These are phyloP conservation scores for Thereva nobilitata DNA, from an alignment of 2,888 invertebrate species.

Conservation along the genomic window DNA sequence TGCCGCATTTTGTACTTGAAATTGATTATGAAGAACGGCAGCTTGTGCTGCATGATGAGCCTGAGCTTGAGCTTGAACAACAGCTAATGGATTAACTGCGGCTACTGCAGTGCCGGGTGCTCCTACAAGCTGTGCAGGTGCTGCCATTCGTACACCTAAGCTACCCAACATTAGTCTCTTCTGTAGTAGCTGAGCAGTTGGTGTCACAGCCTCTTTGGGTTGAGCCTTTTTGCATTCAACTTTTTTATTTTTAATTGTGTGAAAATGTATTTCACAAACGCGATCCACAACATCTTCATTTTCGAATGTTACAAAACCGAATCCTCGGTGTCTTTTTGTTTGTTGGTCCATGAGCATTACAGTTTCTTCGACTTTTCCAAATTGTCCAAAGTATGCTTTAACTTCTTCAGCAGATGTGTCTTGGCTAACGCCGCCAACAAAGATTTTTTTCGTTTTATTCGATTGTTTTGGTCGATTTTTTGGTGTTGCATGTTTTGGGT, in stretches of 20 bases:
- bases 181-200: conserved; percentile 69
- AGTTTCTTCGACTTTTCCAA: conserved; percentile 87
- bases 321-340: conserved; percentile 87
- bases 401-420: conserved; percentile 91
- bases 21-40: conserved; percentile 59
- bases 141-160: conserved; percentile 69
- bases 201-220: conserved; percentile 85
- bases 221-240: conserved; percentile 90
- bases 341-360: conserved; percentile 95
- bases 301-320: conserved; percentile 90
- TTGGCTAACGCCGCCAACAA: conserved; percentile 90
- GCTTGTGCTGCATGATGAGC: conserved; percentile 48
- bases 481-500: conserved; percentile 91
- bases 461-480: conserved; percentile 84
- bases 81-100: conserved; percentile 60
- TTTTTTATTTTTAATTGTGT: conserved; percentile 90
- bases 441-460: conserved; percentile 89
- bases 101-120: conserved; percentile 59
- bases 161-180: conserved; percentile 74
- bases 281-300: conserved; percentile 89
- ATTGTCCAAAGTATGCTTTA: conserved; percentile 86
- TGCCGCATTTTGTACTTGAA: conserved; percentile 62
- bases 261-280: conserved; percentile 92
- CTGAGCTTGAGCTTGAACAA: conserved; percentile 28
- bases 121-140: conserved; percentile 58